A percentile compares a stretch with the other conserved stretches of the same genome.
Conservation (phyloP, 2,888 invertebrate species). For the Argyra leucocephala region DNA sequence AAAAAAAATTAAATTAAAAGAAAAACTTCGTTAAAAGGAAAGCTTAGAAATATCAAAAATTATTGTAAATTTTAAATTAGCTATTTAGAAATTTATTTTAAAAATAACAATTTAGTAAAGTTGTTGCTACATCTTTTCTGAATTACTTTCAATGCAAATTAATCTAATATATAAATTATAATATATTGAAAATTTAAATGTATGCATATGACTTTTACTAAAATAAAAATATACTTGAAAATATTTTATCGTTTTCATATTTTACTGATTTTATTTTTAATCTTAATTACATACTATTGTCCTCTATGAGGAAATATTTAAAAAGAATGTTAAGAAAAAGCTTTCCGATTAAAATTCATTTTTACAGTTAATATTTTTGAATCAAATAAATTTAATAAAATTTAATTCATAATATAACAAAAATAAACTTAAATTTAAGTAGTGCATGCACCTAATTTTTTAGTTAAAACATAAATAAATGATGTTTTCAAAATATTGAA, state of each 20-base stretch:
- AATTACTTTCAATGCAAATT: too few species aligned
- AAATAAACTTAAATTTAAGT: not conserved
- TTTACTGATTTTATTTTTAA: not conserved
- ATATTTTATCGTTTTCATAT: too few species aligned
- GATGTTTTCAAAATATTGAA: not conserved
- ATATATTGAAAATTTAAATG: too few species aligned
- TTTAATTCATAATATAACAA: too few species aligned
- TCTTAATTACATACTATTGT: not conserved
- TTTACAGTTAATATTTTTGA: too few species aligned
- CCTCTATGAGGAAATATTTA: constrained; percentile 6
- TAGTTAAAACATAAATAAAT: not conserved
- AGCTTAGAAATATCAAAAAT: not conserved
- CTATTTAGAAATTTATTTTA: too few species aligned
- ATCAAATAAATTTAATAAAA: too few species aligned
- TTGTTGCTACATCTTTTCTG: too few species aligned
- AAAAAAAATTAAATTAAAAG: not conserved
- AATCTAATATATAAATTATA: too few species aligned
- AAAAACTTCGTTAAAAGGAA: not conserved
- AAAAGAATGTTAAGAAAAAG: not conserved
- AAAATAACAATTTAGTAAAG: too few species aligned
- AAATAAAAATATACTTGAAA: too few species aligned
- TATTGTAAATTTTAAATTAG: not conserved
- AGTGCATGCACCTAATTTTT: not conserved
- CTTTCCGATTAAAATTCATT: not conserved
- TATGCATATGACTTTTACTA: too few species aligned